Conservation (phyloP, 2,113 vertebrate species). For the Pungitius pungitius region DNA sequence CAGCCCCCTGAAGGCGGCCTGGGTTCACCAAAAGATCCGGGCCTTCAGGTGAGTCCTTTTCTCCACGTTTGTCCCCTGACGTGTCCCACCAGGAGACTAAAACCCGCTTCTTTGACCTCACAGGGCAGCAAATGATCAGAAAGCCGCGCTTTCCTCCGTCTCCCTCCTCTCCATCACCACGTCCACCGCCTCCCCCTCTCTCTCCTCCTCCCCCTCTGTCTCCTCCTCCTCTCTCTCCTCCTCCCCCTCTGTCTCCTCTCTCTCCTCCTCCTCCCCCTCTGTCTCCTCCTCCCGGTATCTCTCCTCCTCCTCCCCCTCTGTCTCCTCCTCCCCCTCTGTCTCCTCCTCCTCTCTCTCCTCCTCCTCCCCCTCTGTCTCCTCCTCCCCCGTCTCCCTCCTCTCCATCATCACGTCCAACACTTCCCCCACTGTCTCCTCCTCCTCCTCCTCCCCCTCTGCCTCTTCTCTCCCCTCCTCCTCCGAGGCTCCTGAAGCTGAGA, state of each 20-base stretch:
- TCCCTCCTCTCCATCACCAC: conserved; percentile 48
- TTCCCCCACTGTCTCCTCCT: background rate
- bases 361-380: background rate
- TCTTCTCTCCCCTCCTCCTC: background rate
- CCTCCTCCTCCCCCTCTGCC: conserved; percentile 8
- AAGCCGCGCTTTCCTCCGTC: background rate
- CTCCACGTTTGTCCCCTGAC: too few species aligned
- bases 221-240: background rate
- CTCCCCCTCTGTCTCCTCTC: background rate
- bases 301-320: conserved; percentile 4
- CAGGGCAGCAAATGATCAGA: conserved; percentile 22
- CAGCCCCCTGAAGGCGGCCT: background rate
- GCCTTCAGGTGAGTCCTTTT: conserved; percentile 32
- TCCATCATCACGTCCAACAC: too few species aligned
- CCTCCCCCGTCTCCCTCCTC: background rate
- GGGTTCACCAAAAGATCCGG: background rate
- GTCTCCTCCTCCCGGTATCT: background rate
- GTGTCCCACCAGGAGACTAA: too few species aligned
- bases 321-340: background rate
- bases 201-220: background rate
- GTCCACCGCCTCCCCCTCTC: conserved; percentile 13
- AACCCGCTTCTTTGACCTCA: background rate
- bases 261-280: background rate
- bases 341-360: background rate
- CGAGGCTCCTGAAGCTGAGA: background rate